phyloP scores from a whole-genome alignment of 2,113 vertebrate genomes.

The Trogon surrucura region DNA sequence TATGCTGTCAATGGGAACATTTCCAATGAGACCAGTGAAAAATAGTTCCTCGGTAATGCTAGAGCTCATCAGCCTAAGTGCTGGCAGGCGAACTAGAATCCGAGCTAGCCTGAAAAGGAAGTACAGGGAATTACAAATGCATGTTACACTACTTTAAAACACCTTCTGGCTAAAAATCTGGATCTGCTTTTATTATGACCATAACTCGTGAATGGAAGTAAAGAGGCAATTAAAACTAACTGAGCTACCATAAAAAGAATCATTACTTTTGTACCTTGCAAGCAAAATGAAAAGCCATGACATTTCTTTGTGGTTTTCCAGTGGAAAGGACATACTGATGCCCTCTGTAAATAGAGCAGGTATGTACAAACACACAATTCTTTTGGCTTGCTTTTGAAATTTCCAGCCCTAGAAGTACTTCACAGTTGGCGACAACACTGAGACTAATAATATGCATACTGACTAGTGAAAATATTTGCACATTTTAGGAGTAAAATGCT shows the following conservation, averaged over 20 bases:
- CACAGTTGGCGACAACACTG: neutral
- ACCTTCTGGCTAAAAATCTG: neutral
- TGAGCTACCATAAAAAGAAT: neutral
- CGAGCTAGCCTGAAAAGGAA: slow-evolving; percentile 87
- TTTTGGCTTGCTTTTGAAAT: neutral
- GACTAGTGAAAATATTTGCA: neutral
- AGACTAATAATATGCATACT: neutral
- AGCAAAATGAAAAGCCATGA: neutral
- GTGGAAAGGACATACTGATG: neutral
- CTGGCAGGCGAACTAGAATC: slow-evolving; percentile 93
- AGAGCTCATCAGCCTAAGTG: slow-evolving; percentile 96
- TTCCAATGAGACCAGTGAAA: slow-evolving; percentile 97
- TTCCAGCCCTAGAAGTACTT: neutral
- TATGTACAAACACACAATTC: neutral
- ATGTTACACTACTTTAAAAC: neutral
- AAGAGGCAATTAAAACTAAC: neutral
- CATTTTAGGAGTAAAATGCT: neutral
- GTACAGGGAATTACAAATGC: slow-evolving; percentile 15
- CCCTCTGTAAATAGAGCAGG: neutral
- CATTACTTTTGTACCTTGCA: neutral
- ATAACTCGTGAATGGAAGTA: neutral
- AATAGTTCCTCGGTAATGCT: slow-evolving; percentile 98
- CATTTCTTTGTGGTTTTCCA: neutral
- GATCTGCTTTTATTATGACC: neutral
- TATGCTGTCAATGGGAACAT: slow-evolving; percentile 98